These are phyloP conservation scores for Candoia aspera DNA, from an alignment of 2,113 vertebrate species.

Conservation along the genomic window DNA sequence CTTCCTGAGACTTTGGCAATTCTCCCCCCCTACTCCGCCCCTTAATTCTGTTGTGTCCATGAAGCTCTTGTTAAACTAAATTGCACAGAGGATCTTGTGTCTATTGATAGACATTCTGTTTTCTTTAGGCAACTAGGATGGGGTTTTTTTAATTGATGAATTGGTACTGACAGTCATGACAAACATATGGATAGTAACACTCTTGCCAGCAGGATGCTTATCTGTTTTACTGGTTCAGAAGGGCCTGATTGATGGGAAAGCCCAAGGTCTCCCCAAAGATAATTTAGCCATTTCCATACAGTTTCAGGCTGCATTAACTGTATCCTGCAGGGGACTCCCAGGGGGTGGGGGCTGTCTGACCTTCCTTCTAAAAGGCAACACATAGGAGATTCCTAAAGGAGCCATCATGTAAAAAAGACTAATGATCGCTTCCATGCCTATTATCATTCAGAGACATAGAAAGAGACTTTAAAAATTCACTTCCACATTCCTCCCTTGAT, in stretches of 20 bases:
- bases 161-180: slow-evolving; percentile 70
- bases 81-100: slow-evolving; percentile 27
- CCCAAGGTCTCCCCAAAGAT: slow-evolving; percentile 79
- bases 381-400: slow-evolving; percentile 84
- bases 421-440: slow-evolving; percentile 84
- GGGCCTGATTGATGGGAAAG: slow-evolving; percentile 81
- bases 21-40: background rate
- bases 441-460: slow-evolving; percentile 82
- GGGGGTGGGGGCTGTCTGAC: slow-evolving; percentile 73
- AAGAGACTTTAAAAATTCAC: slow-evolving; percentile 81
- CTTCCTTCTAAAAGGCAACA: slow-evolving; percentile 82
- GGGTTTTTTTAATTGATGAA: slow-evolving; percentile 66
- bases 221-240: slow-evolving; percentile 79
- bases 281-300: slow-evolving; percentile 85
- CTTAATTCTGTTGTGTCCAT: slow-evolving; percentile 17
- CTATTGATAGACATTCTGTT: slow-evolving; percentile 55
- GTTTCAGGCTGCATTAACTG: slow-evolving; percentile 82
- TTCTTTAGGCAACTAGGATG: slow-evolving; percentile 65
- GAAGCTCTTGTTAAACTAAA: slow-evolving; percentile 50
- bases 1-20: slow-evolving; percentile 33
- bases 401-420: slow-evolving; percentile 84
- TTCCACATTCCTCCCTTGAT: slow-evolving; percentile 86
- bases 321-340: slow-evolving; percentile 78
- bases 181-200: slow-evolving; percentile 73
- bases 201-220: slow-evolving; percentile 74